Percentiles rank a stretch among this genome's conserved stretches.
phyloP scores from a whole-genome alignment of 2,888 invertebrate genomes.

The Hyalella azteca region DNA sequence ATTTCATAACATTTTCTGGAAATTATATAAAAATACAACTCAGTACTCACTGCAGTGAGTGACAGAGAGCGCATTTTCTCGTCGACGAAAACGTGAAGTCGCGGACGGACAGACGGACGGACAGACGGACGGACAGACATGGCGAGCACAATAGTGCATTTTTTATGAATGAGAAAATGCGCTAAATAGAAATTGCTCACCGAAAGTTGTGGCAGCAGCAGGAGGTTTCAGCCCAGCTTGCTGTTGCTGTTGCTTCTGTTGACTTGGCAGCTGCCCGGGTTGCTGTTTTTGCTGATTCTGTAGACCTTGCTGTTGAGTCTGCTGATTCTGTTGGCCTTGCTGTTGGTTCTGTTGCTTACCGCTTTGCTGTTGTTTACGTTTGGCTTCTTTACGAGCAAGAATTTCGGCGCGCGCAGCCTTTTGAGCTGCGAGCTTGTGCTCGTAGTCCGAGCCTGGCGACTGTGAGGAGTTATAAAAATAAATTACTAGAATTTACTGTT shows the following conservation, averaged over 20 bases:
- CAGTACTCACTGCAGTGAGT: too few relatives aligned
- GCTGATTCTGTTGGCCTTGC: background rate
- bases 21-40: too few relatives aligned
- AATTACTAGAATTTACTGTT: too few relatives aligned
- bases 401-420: conserved; percentile 1
- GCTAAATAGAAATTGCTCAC: too few relatives aligned
- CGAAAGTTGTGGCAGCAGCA: background rate
- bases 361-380: background rate
- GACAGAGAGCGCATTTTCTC: too few relatives aligned
- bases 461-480: too few relatives aligned
- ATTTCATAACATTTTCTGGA: too few relatives aligned
- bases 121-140: too few relatives aligned
- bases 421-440: background rate
- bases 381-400: conserved; percentile 12
- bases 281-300: background rate
- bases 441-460: background rate
- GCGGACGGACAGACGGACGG: too few relatives aligned
- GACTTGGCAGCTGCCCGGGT: background rate
- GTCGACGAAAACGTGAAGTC: too few relatives aligned
- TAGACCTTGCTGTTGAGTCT: background rate
- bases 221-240: background rate
- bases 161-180: too few relatives aligned
- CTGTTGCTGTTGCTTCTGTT: background rate
- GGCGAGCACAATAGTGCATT: too few relatives aligned
- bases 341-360: background rate